These are phyloP conservation scores for Tetragonula carbonaria DNA, from an alignment of 2,888 invertebrate species.

Conservation along the genomic window DNA sequence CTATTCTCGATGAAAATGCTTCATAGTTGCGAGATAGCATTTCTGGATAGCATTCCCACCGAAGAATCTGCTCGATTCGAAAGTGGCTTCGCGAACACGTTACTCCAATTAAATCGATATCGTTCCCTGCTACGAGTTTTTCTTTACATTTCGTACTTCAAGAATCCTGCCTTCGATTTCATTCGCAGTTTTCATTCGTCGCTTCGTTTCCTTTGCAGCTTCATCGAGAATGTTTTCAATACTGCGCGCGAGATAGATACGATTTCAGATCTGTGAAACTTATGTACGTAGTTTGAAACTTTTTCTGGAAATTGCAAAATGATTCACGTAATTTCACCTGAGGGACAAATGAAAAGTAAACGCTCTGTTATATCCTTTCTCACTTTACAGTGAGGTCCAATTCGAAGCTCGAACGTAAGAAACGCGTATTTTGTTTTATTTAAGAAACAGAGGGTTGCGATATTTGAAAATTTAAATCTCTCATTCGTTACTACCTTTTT, in stretches of 20 bases:
- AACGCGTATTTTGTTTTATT: no score
- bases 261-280: background rate
- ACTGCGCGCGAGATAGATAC: background rate
- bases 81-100: no score
- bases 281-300: background rate
- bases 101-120: slow-evolving; percentile 14
- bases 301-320: background rate
- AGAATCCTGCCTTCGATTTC: background rate
- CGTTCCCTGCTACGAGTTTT: no score
- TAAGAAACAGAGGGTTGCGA: no score
- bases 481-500: no score
- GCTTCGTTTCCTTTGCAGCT: background rate
- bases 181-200: background rate
- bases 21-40: slow-evolving; percentile 37
- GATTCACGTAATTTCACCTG: no score
- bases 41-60: slow-evolving; percentile 19
- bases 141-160: background rate
- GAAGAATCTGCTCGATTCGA: slow-evolving; percentile 31
- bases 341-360: no score
- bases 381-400: no score
- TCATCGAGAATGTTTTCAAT: background rate
- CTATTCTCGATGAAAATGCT: slow-evolving; percentile 38
- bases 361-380: no score
- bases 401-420: no score
- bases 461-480: no score